Base-by-base conservation (phyloP, 2,888 invertebrate species). In the Nowickia ferox region DNA sequence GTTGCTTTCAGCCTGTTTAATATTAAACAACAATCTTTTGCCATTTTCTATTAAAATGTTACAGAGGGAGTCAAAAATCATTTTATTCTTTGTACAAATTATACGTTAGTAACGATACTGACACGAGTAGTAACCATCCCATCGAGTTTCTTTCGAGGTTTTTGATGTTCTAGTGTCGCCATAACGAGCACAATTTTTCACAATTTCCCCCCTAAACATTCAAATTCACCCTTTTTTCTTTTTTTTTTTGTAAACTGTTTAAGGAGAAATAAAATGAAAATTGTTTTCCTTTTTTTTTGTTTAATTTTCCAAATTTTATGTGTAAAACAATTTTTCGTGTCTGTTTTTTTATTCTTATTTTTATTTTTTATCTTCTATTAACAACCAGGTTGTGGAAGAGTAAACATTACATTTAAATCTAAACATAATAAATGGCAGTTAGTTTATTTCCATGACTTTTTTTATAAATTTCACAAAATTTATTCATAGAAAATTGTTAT, bases 181-280 rank as follows among this genome's bases (percentile, higher is more conserved):
- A 55, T 71, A 76, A 83, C 51, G 83, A 69, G 69, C 46, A 79
- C 46, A 79, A 71, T 72, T 84, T 84, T 71, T 74, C 68, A 53
- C 51, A 53, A 55, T 61, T 81, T 48, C 13, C 84, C 51, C 38
- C 71, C 17, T n/a, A 30, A 30, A 55, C 48, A 77, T 77, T 81
- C 57, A 68, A 82, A 82, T 85, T 77, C 68, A 85, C 85, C 85
- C 85, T 82, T 85, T 85, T 78, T 55, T 40, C 10, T 46, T 10
- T 8, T 51, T 59, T 44, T 79, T 2, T 42, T 77, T 51, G n/a
- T 42, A 11, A 19, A 68, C 38, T 57, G 9, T 66, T 69, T 69
- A 53, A 38, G 53, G 46, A 3, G 9, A 40, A 66, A 48, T n/a
- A 61, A 22, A 55, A 66, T n/a, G 22, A 57, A 68, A 68, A 59